These are phyloP conservation scores for Salpingus planirostris DNA, from an alignment of 2,888 invertebrate genomes.

Conservation along the genomic window DNA sequence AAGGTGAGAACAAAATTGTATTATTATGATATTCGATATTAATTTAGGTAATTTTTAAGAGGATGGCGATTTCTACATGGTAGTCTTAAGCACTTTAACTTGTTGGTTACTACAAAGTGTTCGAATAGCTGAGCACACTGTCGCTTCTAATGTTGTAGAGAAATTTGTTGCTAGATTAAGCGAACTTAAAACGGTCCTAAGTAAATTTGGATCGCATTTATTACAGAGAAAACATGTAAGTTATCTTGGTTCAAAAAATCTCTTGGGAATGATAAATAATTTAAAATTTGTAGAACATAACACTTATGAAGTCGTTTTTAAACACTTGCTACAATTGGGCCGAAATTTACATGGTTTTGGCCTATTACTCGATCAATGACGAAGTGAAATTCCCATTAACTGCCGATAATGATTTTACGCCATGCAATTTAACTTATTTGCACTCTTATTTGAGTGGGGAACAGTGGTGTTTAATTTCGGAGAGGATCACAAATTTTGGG, in stretches of 20 bases:
- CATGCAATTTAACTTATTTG: constrained; percentile 33
- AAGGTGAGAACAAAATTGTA: constrained; percentile 1
- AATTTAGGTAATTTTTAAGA: constrained; percentile 1
- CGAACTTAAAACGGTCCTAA: constrained; percentile 27
- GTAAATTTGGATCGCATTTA: constrained; percentile 29
- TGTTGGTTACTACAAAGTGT: constrained; percentile 30
- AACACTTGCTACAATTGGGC: constrained; percentile 36
- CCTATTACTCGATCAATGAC: constrained; percentile 27
- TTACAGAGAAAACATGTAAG: constrained; percentile 37
- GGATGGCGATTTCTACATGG: constrained; percentile 23
- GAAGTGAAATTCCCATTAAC: constrained; percentile 22
- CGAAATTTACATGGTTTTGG: constrained; percentile 31
- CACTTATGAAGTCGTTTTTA: constrained; percentile 34
- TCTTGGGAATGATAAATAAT: no score
- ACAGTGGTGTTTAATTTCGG: constrained; percentile 37
- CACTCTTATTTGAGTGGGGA: constrained; percentile 35
- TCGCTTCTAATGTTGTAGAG: constrained; percentile 25
- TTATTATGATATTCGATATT: background rate
- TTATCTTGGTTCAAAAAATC: no score
- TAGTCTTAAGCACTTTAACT: constrained; percentile 28
- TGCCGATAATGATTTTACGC: constrained; percentile 24
- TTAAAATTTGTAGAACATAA: constrained; percentile 36
- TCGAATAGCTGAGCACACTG: constrained; percentile 33
- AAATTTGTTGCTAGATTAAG: constrained; percentile 31
- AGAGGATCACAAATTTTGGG: constrained; percentile 40